phyloP scores from a whole-genome alignment of 2,797 vertebrate genomes.

The Enteromius fasciolatus region DNA sequence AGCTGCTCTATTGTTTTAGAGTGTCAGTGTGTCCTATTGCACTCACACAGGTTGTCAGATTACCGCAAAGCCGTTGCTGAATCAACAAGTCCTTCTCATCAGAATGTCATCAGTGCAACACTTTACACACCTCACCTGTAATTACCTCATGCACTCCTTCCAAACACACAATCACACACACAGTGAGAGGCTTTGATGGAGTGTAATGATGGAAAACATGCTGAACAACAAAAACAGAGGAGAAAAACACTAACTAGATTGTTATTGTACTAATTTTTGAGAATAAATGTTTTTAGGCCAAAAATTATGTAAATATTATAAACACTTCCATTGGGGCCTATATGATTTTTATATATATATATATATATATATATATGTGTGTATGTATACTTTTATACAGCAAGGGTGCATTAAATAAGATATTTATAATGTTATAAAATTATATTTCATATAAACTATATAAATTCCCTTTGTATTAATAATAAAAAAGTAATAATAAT shows the following conservation, averaged over 20 bases:
- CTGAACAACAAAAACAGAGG: background rate
- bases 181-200: background rate
- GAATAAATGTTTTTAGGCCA: background rate
- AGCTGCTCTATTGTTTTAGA: slow-evolving; percentile 28
- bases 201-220: background rate
- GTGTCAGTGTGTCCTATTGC: slow-evolving; percentile 18
- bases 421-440: background rate
- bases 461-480: background rate
- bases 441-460: background rate
- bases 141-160: slow-evolving; percentile 39
- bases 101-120: slow-evolving; percentile 29
- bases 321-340: background rate
- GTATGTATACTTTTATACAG: too few species aligned
- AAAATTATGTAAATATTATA: background rate
- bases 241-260: background rate
- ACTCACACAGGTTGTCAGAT: background rate
- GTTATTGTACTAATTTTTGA: background rate
- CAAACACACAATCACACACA: background rate
- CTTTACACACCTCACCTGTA: slow-evolving; percentile 45
- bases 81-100: slow-evolving; percentile 34
- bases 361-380: too few species aligned
- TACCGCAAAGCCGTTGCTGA: slow-evolving; percentile 1
- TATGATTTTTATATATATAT: background rate
- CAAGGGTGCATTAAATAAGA: background rate
- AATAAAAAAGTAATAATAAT: background rate